A percentile compares a stretch with the other conserved stretches of the same genome.
These are phyloP conservation scores for Geodia barretti DNA, from an alignment of 37 sponge, comb jelly and placozoan genomes.

Conservation along the genomic window DNA sequence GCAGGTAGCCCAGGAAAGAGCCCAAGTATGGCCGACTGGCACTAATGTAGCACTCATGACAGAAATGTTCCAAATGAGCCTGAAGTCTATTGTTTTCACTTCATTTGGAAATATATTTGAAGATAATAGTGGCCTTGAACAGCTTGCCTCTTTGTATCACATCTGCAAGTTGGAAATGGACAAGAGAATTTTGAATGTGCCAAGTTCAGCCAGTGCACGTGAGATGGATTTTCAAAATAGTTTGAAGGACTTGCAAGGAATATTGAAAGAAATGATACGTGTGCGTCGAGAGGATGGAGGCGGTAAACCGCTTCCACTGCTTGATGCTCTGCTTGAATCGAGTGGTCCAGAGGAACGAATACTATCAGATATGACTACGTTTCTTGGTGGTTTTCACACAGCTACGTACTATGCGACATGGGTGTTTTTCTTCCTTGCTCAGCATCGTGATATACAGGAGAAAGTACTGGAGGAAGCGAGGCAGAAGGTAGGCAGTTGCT, in stretches of 20 bases:
- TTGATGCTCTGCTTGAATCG: slow-evolving; percentile 36
- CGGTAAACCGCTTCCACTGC: slow-evolving; percentile 1
- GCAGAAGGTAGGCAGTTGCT: slow-evolving; percentile 1
- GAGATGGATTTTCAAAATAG: slow-evolving; percentile 30
- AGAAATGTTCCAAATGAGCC: slow-evolving; percentile 19
- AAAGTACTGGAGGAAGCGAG: slow-evolving; percentile 15
- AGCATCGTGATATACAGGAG: slow-evolving; percentile 27
- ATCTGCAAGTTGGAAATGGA: slow-evolving; percentile 38
- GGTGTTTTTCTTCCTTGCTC: slow-evolving; percentile 28
- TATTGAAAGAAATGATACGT: slow-evolving; percentile 24
- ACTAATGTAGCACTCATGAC: not conserved
- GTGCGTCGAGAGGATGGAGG: not conserved
- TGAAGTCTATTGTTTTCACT: slow-evolving; percentile 26
- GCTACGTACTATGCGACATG: slow-evolving; percentile 27
- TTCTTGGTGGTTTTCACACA: slow-evolving; percentile 40
- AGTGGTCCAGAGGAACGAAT: slow-evolving; percentile 13
- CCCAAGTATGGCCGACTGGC: slow-evolving; percentile 7
- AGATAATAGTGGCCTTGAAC: slow-evolving; percentile 37
- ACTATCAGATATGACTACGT: slow-evolving; percentile 19
- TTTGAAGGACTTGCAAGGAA: not conserved
- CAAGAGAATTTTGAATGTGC: slow-evolving; percentile 14
- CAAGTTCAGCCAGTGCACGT: slow-evolving; percentile 2
- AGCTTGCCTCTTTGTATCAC: slow-evolving; percentile 20
- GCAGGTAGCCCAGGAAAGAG: slow-evolving; percentile 26
- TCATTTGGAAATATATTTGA: slow-evolving; percentile 54